These are phyloP conservation scores for Lasioglossum oenotherae DNA, from an alignment of 2,888 invertebrate genomes.

Conservation along the genomic window DNA sequence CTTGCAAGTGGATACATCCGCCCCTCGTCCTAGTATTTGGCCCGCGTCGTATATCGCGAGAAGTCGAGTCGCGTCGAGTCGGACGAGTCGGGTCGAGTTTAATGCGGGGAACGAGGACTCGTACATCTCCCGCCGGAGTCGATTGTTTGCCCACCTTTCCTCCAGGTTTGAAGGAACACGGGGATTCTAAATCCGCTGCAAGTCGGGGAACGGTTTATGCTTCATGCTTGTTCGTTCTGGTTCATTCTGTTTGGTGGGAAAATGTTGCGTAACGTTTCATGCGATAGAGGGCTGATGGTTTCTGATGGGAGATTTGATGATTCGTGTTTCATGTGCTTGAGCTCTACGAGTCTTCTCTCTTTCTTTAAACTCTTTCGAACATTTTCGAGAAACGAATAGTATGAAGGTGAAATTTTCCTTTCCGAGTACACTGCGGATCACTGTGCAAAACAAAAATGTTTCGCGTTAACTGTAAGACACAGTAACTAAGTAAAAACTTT, in stretches of 20 bases:
- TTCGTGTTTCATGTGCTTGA: no score
- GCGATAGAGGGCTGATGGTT: not conserved
- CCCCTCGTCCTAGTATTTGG: slow-evolving; percentile 35
- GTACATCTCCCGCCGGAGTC: slow-evolving; percentile 24
- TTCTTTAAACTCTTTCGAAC: no score
- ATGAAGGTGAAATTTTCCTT: no score
- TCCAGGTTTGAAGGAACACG: slow-evolving; percentile 29
- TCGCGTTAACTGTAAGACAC: no score
- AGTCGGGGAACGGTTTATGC: slow-evolving; percentile 11
- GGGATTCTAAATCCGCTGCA: slow-evolving; percentile 19
- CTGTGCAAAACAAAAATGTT: no score
- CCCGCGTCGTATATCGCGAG: slow-evolving; percentile 18
- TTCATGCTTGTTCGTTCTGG: slow-evolving; percentile 5
- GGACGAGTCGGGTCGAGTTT: slow-evolving; percentile 15
- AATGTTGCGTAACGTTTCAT: not conserved
- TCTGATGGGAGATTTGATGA: no score
- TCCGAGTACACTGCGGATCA: no score
- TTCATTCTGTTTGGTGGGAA: not conserved
- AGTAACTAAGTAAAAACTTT: no score
- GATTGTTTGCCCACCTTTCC: slow-evolving; percentile 68
- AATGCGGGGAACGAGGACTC: not conserved
- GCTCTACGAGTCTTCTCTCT: no score
- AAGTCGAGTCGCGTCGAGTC: slow-evolving; percentile 5
- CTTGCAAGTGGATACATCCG: slow-evolving; percentile 67
- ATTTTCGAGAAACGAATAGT: no score